Evolutionary conservation across 2,888 invertebrate species (phyloP).

Genomic region (Cerceris rybyensis): DNA sequence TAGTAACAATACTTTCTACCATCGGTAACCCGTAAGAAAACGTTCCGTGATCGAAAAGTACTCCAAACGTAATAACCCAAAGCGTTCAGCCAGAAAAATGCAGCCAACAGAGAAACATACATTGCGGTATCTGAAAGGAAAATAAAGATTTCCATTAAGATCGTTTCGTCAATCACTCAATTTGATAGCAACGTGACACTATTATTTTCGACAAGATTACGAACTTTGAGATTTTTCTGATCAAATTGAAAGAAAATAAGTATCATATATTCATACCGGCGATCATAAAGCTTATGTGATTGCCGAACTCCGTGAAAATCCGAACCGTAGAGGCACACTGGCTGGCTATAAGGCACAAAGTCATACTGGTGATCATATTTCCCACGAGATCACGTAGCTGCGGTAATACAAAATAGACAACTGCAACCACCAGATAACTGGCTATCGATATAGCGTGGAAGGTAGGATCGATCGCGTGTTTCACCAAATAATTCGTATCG

Average conservation of each 20-base stretch:
- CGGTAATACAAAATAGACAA: slow-evolving; percentile 92
- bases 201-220: background rate
- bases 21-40: slow-evolving; percentile 92
- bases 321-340: slow-evolving; percentile 91
- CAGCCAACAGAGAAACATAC: slow-evolving; percentile 89
- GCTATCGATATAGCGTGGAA: slow-evolving; percentile 89
- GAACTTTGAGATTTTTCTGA: background rate
- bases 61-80: slow-evolving; percentile 95
- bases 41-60: slow-evolving; percentile 93
- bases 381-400: slow-evolving; percentile 92
- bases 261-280: slow-evolving; percentile 84
- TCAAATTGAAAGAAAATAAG: background rate
- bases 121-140: slow-evolving; percentile 88
- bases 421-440: slow-evolving; percentile 88
- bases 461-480: slow-evolving; percentile 89
- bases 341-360: slow-evolving; percentile 89
- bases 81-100: slow-evolving; percentile 94
- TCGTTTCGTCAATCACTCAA: too few species aligned
- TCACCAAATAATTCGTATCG: slow-evolving; percentile 88
- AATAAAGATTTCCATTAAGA: slow-evolving; percentile 32
- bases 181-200: background rate
- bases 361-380: slow-evolving; percentile 92
- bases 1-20: slow-evolving; percentile 94
- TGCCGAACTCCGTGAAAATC: slow-evolving; percentile 91
- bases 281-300: slow-evolving; percentile 90